Base-by-base conservation (phyloP, 2,797 vertebrate species). In the Pseudomugil gertrudae region DNA sequence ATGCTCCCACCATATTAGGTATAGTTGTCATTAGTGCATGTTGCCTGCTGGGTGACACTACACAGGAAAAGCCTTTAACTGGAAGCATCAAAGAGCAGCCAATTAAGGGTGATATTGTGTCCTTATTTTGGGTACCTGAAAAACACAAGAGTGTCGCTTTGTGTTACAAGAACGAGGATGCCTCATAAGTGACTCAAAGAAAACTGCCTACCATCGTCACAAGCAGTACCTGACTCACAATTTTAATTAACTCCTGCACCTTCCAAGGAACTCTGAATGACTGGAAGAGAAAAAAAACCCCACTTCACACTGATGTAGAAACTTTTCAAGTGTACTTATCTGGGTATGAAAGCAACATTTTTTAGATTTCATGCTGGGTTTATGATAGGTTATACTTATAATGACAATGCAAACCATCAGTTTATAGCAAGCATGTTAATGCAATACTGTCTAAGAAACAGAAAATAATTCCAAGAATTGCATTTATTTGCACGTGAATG, bases 31-130 rank as follows among this genome's bases (percentile, higher is more conserved):
- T 88, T 84, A 86, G 76, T 79, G 84, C 60, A 72, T 64, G 83
- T 75, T 78, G 76, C 89, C 84, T 84, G 81, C 83, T 86, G 84
- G 82, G 84, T 79, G 84, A 90, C 70, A 74, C 69, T 76, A 55
- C 64, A 69, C 85, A 90, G 82, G 83, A 74, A 74, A 86, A 85
- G 75, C 63, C 74, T 82, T 86, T 78, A 87, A 90, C 69, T 58
- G 69, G 60, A 66, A 67, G 74, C 85, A 84, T 89, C 80, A 91
- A 91, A 90, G 83, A 19, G 1, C 27, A 60, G 74, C 85, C 84
- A 79, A 86, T 88, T 87, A 85, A 74, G 26, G 59, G 68, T 64
- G 75, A 70, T 75, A 72, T 80, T 81, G 72, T 81, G 79, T 76
- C 72, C 77, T 64, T 79, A 84, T 75, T 74, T 80, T 72, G 77